phyloP scores from a whole-genome alignment of 2,888 invertebrate species.

The Himalopsyche kuldschensis region DNA sequence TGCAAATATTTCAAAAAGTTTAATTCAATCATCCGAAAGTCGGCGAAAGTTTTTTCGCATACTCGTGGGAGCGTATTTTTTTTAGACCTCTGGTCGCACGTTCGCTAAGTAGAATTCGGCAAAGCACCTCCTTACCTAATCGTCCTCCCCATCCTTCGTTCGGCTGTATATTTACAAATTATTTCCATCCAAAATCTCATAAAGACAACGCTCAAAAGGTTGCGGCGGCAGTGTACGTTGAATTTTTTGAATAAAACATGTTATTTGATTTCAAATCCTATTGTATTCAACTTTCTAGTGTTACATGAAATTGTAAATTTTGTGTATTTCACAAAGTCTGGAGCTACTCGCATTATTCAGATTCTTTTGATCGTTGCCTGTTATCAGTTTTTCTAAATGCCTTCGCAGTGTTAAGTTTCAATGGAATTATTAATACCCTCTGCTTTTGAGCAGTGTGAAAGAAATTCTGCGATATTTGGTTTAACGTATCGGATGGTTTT shows the following conservation, averaged over 20 bases:
- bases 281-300: neutral
- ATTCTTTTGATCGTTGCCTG: neutral
- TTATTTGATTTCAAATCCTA: neutral
- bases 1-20: no score
- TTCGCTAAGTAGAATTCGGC: neutral
- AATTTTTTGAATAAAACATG: neutral
- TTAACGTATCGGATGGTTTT: no score
- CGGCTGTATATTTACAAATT: no score
- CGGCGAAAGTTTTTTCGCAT: no score
- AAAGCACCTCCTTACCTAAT: neutral
- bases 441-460: no score
- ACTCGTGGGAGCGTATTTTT: no score
- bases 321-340: neutral
- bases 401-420: neutral
- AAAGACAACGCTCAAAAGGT: no score
- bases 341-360: neutral
- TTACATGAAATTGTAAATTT: neutral
- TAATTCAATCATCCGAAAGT: no score
- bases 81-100: neutral
- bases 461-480: no score
- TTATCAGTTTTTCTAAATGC: neutral
- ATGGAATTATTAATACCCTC: neutral
- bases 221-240: no score
- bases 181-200: no score
- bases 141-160: neutral